Conservation (phyloP, 1,140 invertebrate genomes). For the Batillaria attramentaria region DNA sequence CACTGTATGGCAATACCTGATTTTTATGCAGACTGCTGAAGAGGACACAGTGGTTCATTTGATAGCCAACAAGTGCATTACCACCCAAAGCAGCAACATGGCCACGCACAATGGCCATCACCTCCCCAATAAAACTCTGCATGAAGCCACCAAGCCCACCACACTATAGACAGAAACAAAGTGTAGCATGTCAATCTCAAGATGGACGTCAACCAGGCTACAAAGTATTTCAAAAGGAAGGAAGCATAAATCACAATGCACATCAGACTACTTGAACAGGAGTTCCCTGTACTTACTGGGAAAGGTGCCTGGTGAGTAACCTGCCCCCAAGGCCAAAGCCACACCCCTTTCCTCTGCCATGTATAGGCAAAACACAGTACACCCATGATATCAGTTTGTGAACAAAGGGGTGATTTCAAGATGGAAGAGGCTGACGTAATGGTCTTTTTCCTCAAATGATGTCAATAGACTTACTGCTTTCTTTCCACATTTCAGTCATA, state of each 20-base stretch:
- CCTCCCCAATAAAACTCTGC: conserved; percentile 93
- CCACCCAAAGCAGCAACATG: conserved; percentile 95
- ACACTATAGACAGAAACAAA: conserved; percentile 51
- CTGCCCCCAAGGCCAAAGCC: no score
- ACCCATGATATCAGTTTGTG: no score
- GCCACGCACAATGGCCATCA: conserved; percentile 90
- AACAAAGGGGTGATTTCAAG: no score
- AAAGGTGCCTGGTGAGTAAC: not conserved
- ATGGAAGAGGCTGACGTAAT: no score
- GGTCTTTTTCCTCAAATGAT: no score
- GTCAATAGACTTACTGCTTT: no score
- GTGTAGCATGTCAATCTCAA: not conserved
- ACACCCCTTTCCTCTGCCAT: no score
- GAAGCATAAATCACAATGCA: not conserved
- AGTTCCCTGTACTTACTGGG: no score
- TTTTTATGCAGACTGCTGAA: conserved; percentile 96
- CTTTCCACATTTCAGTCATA: no score
- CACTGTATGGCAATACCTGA: conserved; percentile 80
- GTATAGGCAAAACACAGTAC: no score
- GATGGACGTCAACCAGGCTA: not conserved
- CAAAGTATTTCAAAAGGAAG: not conserved
- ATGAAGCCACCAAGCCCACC: conserved; percentile 94
- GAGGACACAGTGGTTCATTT: conserved; percentile 91
- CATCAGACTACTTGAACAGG: no score
- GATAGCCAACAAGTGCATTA: conserved; percentile 95